Evolutionary conservation across 2,888 invertebrate genomes (phyloP).

Genomic region (Dynastes maya): DNA sequence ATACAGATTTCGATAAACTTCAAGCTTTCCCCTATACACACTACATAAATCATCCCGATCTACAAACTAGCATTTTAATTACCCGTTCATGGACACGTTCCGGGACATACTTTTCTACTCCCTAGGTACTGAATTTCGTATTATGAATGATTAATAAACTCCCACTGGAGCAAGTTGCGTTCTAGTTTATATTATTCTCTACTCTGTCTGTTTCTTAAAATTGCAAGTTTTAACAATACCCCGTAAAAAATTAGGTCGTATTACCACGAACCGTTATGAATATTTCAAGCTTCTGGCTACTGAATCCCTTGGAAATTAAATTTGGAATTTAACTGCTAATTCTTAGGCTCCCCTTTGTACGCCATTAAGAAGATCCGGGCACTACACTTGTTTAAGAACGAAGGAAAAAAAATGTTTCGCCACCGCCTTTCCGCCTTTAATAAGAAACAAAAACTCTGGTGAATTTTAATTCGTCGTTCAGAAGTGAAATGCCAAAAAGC

Average conservation of each 20-base stretch:
- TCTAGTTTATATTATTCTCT: constrained; percentile 17
- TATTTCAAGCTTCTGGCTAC: constrained; percentile 39
- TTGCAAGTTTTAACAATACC: constrained; percentile 14
- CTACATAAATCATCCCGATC: too few relatives aligned
- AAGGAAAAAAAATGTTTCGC: constrained; percentile 29
- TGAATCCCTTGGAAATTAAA: constrained; percentile 39
- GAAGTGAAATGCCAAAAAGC: constrained; percentile 5
- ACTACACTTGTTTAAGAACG: constrained; percentile 32
- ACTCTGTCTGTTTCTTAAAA: neutral
- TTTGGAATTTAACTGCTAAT: constrained; percentile 44
- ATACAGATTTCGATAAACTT: too few relatives aligned
- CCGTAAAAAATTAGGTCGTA: constrained; percentile 30
- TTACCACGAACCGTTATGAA: constrained; percentile 36
- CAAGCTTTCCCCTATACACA: too few relatives aligned
- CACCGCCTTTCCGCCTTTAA: constrained; percentile 20
- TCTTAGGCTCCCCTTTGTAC: constrained; percentile 37
- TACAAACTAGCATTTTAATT: too few relatives aligned
- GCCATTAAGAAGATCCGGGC: constrained; percentile 41
- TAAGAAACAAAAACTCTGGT: constrained; percentile 32
- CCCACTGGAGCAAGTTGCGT: neutral
- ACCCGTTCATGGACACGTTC: too few relatives aligned
- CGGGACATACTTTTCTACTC: too few relatives aligned
- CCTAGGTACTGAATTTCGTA: neutral
- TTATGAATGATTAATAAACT: constrained; percentile 15
- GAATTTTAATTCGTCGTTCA: constrained; percentile 34